phyloP scores from a whole-genome alignment of 2,797 vertebrate genomes.

The Poecilia velifera region DNA sequence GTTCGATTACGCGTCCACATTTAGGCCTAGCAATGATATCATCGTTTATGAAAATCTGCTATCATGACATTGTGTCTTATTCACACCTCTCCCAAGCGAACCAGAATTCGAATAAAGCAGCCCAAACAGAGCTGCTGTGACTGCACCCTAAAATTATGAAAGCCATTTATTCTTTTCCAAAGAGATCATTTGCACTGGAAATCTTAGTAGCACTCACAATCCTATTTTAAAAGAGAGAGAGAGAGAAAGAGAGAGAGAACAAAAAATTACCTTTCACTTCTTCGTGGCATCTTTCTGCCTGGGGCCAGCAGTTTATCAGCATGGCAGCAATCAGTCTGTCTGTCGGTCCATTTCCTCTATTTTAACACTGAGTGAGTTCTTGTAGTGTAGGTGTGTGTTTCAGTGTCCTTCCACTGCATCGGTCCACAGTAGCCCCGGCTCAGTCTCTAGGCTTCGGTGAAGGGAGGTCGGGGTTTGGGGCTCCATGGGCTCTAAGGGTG shows the following conservation, averaged over 20 bases:
- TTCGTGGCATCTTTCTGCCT: slow-evolving; percentile 45
- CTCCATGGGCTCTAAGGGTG: slow-evolving; percentile 32
- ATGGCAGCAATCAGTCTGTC: slow-evolving; percentile 43
- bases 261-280: slow-evolving; percentile 66
- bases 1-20: too few species aligned
- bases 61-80: too few species aligned
- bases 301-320: slow-evolving; percentile 53
- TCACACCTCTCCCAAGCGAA: too few species aligned
- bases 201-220: neutral
- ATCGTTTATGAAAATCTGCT: too few species aligned
- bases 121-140: neutral
- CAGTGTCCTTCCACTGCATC: slow-evolving; percentile 62
- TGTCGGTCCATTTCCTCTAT: slow-evolving; percentile 45
- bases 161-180: neutral
- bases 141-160: neutral
- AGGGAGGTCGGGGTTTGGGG: slow-evolving; percentile 13
- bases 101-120: too few species aligned
- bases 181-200: neutral
- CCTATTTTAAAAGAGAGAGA: neutral
- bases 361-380: slow-evolving; percentile 37
- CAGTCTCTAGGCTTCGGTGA: slow-evolving; percentile 69
- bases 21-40: too few species aligned
- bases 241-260: neutral
- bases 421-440: slow-evolving; percentile 73
- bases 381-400: slow-evolving; percentile 46